Base-by-base conservation (phyloP, 1,140 invertebrate species). In the Gonatopus flavifemur region DNA sequence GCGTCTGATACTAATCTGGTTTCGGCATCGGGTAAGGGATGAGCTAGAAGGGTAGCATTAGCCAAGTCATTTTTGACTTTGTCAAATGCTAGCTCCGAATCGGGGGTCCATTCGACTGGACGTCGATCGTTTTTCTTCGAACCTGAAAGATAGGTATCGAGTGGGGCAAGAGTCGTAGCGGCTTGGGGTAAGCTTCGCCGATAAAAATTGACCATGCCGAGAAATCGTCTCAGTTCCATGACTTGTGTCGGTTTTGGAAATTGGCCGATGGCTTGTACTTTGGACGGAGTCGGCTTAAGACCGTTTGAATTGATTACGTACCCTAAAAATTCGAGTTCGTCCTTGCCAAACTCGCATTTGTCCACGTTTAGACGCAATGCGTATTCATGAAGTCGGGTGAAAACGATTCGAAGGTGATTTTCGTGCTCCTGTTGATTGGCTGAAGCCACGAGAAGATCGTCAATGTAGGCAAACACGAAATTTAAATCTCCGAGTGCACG, bases 131-230 rank as follows among this genome's bases (percentile, higher is more conserved):
- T 7, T 13, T 33, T 33, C 7, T 9, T 13, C 9, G 32, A 33
- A 33, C 13, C 32, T 33, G 7, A 9, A 4, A 33, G 5, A 8
- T n/a, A 33, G 15, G 32, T 15, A 33, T 33, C 4, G 10, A 33
- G 15, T 4, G 32, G n/a, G 13, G 6, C 6, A 9, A n/a, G 32
- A 33, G 32, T 33, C 9, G 5, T 13, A 5, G 67, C 59, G 7
- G 62, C 32, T 5, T 13, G 32, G 4, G 32, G 32, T n/a, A 33
- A 5, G n/a, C 6, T 5, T 7, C 32, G 32, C 15, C 32, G 6
- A 13, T 33, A 33, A 33, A 6, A 8, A 13, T 33, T 33, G 13
- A 33, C 7, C 32, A 33, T 6, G n/a, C 32, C 32, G n/a, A 33
- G 32, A 13, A 33, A 33, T 9, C 32, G 6, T 5, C 32, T 9